Evolutionary conservation across 1,140 invertebrate species (phyloP), one percentile per base, ranked within the genome.

Genomic region (Drosophila ogumai): DNA sequence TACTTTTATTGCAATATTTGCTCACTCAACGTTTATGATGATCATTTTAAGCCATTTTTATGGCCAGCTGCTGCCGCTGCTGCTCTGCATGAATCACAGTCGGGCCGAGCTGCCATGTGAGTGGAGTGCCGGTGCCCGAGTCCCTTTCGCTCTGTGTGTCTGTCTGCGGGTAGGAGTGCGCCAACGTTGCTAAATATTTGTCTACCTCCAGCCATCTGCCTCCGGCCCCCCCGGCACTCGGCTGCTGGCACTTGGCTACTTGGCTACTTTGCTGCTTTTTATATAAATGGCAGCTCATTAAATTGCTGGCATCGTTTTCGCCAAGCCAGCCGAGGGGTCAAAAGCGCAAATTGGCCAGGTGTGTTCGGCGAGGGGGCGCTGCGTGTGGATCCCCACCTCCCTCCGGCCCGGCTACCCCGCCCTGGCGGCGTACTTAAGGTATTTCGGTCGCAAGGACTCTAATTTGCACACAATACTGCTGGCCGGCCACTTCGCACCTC

Each of bases 1-100:
- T 91, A 91, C 91, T 92, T 92, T 92, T 92, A 92, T 92, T 91
- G 91, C 91, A 92, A 92, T 91, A 91, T 92, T 92, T 92, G 91
- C 91, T 87, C 91, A 91, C 87, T 92, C 91, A 92, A 92, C 86
- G 86, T 92, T 92, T 92, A 92, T 91, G 91, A 92, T 91, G 91
- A 92, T 92, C 91, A 91, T 91, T 92, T 92, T 90, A 92, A 92
- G 91, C 86, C 91, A 90, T 91, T 92, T 92, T 92, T 92, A 92
- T 92, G 91, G 76, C 54, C 79, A 82, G 74, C 77, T 79, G 78
- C 86, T 85, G 81, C 72, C 74, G 52, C 28, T 38, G 63, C 55
- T 76, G 60, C 73, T 67, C 87, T 88, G 84, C 82, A 87, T 87
- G 82, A 87, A 87, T 87, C 82, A 87, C 84, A 49, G 79, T 64